Conservation (phyloP, 2,113 vertebrate genomes). For the Perognathus longimembris region DNA sequence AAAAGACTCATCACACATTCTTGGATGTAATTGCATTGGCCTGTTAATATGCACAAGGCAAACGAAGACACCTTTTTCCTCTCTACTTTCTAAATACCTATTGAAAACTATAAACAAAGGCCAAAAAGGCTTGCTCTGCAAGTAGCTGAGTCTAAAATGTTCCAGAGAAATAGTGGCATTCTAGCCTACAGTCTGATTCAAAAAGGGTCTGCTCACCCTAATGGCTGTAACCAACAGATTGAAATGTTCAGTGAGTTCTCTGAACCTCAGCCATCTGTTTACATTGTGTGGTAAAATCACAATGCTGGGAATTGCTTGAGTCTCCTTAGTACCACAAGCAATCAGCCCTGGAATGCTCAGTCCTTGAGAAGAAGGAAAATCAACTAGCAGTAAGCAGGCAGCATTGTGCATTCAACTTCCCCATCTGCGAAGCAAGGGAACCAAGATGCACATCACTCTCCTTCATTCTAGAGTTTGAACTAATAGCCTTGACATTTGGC, state of each 20-base stretch:
- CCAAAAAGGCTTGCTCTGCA: background rate
- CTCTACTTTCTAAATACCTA: background rate
- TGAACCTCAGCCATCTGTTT: conserved; percentile 48
- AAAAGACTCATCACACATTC: conserved; percentile 60
- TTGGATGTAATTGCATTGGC: conserved; percentile 36
- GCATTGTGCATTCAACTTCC: background rate
- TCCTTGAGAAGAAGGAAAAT: background rate
- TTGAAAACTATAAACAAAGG: background rate
- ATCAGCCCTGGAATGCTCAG: conserved; percentile 38
- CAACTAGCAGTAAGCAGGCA: background rate
- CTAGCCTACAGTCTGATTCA: background rate
- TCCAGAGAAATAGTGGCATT: background rate
- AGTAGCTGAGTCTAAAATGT: background rate
- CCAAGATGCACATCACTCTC: background rate
- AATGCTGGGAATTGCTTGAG: background rate
- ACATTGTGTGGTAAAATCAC: background rate
- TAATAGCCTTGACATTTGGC: too few species aligned
- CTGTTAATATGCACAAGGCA: background rate
- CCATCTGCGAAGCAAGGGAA: background rate
- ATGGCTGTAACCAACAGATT: background rate
- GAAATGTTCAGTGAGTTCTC: background rate
- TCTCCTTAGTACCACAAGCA: conserved; percentile 25
- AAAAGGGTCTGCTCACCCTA: background rate
- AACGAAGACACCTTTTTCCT: background rate
- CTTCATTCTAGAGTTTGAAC: too few species aligned